Evolutionary conservation across 2,113 vertebrate species (phyloP).

Genomic region (Tachysurus vachellii): DNA sequence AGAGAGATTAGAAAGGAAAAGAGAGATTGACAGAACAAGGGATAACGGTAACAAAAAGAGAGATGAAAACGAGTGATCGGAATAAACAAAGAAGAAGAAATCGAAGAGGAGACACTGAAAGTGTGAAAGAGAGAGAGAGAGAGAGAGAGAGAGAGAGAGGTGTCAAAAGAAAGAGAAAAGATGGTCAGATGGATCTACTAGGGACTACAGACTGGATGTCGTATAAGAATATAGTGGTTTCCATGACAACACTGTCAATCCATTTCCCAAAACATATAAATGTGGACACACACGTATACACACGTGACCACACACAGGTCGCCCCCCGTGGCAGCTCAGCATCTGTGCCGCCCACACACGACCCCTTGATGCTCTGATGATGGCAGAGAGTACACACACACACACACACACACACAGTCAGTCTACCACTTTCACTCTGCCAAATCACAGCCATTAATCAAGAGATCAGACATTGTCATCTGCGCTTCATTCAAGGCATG

Average conservation of each 20-base stretch:
- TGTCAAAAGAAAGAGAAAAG: no score
- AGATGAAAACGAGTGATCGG: background rate
- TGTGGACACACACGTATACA: background rate
- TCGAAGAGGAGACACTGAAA: background rate
- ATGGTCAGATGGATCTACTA: background rate
- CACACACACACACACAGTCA: slow-evolving; percentile 37
- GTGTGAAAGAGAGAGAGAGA: background rate
- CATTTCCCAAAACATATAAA: slow-evolving; percentile 23
- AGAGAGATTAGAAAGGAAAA: background rate
- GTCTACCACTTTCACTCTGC: slow-evolving; percentile 9
- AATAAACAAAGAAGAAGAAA: background rate
- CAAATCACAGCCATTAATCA: slow-evolving; percentile 24
- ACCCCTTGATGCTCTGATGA: slow-evolving; percentile 39
- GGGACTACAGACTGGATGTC: slow-evolving; percentile 40
- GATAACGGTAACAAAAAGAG: no score
- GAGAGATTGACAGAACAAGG: background rate
- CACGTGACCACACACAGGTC: background rate
- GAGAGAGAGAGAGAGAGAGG: background rate
- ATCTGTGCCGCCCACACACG: slow-evolving; percentile 36
- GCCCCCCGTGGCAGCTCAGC: slow-evolving; percentile 1
- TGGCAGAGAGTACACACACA: background rate
- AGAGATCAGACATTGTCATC: slow-evolving; percentile 13
- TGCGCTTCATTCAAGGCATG: background rate
- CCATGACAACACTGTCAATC: slow-evolving; percentile 49
- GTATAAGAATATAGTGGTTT: slow-evolving; percentile 23